Evolutionary conservation across 2,113 vertebrate species (phyloP).

Genomic region (Triplophysa tibetana): DNA sequence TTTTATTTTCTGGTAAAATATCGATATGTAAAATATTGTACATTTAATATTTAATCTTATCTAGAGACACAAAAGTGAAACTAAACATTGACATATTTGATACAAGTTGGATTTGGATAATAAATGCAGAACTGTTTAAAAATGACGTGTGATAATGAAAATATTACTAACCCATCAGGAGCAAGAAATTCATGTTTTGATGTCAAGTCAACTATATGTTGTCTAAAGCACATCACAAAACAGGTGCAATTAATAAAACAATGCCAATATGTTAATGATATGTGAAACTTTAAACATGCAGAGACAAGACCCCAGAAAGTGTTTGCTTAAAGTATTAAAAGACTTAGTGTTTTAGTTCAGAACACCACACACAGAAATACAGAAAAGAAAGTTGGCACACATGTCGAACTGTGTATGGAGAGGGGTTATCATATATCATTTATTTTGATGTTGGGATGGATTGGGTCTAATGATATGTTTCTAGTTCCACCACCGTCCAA

Average conservation of each 20-base stretch:
- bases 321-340: not conserved
- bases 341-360: not conserved
- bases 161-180: no score
- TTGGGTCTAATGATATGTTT: slow-evolving; percentile 82
- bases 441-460: not conserved
- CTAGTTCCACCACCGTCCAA: slow-evolving; percentile 90
- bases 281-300: no score
- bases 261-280: no score
- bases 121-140: no score
- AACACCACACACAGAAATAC: not conserved
- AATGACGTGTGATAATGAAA: no score
- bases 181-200: no score
- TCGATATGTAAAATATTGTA: not conserved
- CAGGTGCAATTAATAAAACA: no score
- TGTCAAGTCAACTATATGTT: no score
- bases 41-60: not conserved
- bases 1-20: no score
- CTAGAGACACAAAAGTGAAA: not conserved
- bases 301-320: not conserved
- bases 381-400: not conserved
- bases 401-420: not conserved
- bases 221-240: no score
- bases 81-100: not conserved
- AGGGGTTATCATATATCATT: not conserved
- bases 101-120: not conserved